Conservation (phyloP, 1,140 invertebrate species). For the Drosophila navojoa region DNA sequence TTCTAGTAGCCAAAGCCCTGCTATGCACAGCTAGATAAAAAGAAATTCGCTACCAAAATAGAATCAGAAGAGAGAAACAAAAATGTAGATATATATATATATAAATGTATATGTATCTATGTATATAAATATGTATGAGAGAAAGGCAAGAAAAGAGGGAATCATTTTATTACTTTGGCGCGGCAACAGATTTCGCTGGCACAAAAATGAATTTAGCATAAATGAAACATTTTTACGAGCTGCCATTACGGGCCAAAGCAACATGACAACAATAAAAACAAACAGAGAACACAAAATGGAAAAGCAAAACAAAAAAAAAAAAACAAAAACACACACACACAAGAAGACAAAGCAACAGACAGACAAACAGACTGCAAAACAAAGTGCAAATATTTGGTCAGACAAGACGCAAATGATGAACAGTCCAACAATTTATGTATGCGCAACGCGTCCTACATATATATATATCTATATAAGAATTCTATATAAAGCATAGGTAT, state of each 20-base stretch:
- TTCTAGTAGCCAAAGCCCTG: too few species aligned
- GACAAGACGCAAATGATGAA: constrained; percentile 52
- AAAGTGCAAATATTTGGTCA: constrained; percentile 63
- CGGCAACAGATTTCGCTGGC: constrained; percentile 77
- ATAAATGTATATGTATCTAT: constrained; percentile 6
- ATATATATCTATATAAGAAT: constrained; percentile 27
- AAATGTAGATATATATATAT: neutral
- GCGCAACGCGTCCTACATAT: constrained; percentile 45
- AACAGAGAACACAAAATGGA: constrained; percentile 29
- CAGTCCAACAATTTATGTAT: constrained; percentile 66
- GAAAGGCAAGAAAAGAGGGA: constrained; percentile 59
- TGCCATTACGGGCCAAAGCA: constrained; percentile 74
- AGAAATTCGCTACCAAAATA: constrained; percentile 34
- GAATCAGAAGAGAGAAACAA: constrained; percentile 9
- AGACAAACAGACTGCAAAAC: constrained; percentile 32
- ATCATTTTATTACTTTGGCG: constrained; percentile 81
- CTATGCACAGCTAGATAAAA: constrained; percentile 21
- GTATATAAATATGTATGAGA: constrained; percentile 12
- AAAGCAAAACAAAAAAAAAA: constrained; percentile 24
- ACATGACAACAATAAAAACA: constrained; percentile 79
- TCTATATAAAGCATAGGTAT: constrained; percentile 5
- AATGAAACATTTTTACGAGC: constrained; percentile 83
- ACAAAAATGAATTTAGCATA: constrained; percentile 83
- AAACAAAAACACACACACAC: constrained; percentile 25
- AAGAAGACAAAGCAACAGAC: constrained; percentile 20